These are phyloP conservation scores for Tipula confusa DNA, from an alignment of 2,888 invertebrate genomes.

Conservation along the genomic window DNA sequence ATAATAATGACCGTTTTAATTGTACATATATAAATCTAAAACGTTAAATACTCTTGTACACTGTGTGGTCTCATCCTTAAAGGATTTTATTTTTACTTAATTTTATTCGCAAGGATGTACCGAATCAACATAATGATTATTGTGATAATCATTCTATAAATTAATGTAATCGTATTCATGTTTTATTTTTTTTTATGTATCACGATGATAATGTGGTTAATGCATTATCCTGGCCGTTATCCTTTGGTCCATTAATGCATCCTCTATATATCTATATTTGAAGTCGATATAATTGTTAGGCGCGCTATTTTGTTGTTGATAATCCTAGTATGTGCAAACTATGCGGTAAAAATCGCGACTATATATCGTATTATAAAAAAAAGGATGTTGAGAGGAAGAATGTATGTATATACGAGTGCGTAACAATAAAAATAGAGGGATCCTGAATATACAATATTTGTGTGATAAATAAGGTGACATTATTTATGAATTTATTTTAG, in stretches of 20 bases:
- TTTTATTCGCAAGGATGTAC: neutral
- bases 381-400: neutral
- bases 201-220: neutral
- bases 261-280: neutral
- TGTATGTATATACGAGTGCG: neutral
- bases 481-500: neutral
- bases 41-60: neutral
- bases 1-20: neutral
- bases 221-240: neutral
- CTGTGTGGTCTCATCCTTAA: neutral
- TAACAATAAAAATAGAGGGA: neutral
- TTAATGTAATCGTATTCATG: constrained; percentile 12
- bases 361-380: neutral
- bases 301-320: neutral
- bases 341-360: neutral
- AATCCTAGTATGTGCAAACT: neutral
- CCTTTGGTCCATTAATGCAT: neutral
- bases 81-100: neutral
- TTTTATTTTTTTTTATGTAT: neutral
- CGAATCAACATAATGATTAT: neutral
- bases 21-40: constrained; percentile 3
- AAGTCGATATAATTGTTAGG: neutral
- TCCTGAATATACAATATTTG: neutral
- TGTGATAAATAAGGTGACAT: constrained; percentile 4
- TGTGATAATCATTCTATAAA: constrained; percentile 8